These are phyloP conservation scores for Falco concolor DNA, from an alignment of 2,797 vertebrate genomes.

Conservation along the genomic window DNA sequence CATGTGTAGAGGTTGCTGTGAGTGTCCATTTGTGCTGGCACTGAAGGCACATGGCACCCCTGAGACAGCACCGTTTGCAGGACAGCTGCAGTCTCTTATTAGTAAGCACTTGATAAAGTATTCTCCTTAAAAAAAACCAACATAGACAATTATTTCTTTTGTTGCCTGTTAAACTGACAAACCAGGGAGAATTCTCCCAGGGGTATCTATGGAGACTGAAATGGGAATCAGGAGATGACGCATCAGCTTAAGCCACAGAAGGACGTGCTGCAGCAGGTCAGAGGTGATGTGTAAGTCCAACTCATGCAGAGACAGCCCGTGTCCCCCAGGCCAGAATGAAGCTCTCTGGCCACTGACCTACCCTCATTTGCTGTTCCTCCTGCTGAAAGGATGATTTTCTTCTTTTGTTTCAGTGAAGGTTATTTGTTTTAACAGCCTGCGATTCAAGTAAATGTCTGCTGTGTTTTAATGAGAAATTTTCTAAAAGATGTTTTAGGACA, in stretches of 20 bases:
- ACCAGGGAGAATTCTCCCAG: neutral
- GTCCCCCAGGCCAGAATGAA: neutral
- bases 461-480: neutral
- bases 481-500: neutral
- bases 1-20: neutral
- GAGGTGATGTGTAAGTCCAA: neutral
- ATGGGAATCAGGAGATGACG: neutral
- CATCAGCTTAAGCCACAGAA: neutral
- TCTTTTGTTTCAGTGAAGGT: neutral
- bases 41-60: neutral
- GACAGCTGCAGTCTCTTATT: neutral
- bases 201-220: neutral
- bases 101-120: neutral
- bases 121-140: neutral
- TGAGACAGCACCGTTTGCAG: neutral
- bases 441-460: neutral
- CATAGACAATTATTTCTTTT: neutral
- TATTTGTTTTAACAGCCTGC: neutral
- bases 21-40: neutral
- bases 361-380: neutral
- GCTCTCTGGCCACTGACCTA: neutral
- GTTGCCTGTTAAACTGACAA: neutral
- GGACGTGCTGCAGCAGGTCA: neutral
- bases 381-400: neutral
- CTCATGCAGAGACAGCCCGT: fast-evolving